A percentile compares a stretch with the other conserved stretches of the same genome.
phyloP scores from a whole-genome alignment of 2,113 vertebrate genomes.

The Mustelus asterias region DNA sequence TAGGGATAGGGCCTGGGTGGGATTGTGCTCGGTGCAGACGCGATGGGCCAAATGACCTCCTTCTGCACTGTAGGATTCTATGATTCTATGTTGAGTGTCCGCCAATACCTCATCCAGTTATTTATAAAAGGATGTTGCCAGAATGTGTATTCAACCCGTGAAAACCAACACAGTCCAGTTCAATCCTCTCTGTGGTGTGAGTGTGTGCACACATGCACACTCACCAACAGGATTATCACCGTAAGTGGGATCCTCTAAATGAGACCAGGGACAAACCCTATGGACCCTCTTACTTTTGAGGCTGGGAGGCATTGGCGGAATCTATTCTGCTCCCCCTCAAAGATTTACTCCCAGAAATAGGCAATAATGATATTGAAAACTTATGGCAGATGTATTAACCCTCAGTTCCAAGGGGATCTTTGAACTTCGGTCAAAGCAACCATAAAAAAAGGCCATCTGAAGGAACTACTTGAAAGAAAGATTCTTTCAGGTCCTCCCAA shows the following conservation, averaged over 20 bases:
- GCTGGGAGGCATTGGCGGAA: not conserved
- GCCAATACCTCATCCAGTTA: not conserved
- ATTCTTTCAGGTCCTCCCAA: not conserved
- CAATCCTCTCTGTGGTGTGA: not conserved
- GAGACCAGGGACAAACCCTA: not conserved
- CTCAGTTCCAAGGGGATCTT: not conserved
- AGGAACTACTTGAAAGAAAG: not conserved
- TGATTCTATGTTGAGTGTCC: not conserved
- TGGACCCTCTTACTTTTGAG: not conserved
- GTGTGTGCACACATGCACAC: not conserved
- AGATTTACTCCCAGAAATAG: not conserved
- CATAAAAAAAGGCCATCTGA: not conserved
- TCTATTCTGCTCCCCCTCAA: not conserved
- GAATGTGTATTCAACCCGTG: not conserved
- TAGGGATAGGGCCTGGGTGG: too few relatives aligned
- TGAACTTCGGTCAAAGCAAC: not conserved
- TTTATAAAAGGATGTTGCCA: not conserved
- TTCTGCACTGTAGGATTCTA: too few relatives aligned
- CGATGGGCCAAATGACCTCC: too few relatives aligned
- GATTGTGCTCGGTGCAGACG: too few relatives aligned
- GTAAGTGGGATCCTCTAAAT: not conserved
- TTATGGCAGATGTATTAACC: not conserved
- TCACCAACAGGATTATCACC: not conserved
- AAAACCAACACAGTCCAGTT: not conserved
- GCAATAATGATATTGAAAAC: not conserved